phyloP scores from a whole-genome alignment of 1,140 invertebrate genomes.

The Calephelis nemesis region DNA sequence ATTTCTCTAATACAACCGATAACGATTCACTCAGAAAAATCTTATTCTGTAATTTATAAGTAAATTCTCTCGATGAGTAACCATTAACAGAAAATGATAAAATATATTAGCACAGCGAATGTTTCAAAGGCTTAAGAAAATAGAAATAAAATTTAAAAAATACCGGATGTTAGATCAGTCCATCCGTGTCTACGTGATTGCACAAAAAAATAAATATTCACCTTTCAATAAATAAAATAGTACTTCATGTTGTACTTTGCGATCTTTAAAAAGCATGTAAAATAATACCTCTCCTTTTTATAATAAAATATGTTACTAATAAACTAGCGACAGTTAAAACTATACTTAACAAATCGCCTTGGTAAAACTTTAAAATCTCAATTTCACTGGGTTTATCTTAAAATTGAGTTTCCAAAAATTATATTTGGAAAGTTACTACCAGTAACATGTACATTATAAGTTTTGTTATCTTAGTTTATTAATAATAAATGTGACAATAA shows the following conservation, averaged over 20 bases:
- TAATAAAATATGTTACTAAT: slow-evolving; percentile 15
- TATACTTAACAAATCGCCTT: not conserved
- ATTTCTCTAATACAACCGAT: too few species aligned
- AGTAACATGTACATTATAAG: not conserved
- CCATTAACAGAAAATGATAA: slow-evolving; percentile 58
- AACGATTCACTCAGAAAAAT: too few species aligned
- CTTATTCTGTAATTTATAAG: slow-evolving; percentile 24
- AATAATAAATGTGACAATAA: slow-evolving; percentile 1
- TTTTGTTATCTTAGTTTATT: slow-evolving; percentile 11
- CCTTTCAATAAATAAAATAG: slow-evolving; percentile 57
- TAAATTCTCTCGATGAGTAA: slow-evolving; percentile 51
- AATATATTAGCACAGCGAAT: slow-evolving; percentile 51
- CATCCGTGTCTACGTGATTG: slow-evolving; percentile 64
- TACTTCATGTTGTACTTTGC: slow-evolving; percentile 59
- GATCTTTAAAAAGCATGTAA: slow-evolving; percentile 36
- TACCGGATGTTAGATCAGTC: slow-evolving; percentile 69
- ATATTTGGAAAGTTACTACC: not conserved
- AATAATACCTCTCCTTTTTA: slow-evolving; percentile 15
- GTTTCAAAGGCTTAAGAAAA: slow-evolving; percentile 43
- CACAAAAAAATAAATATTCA: slow-evolving; percentile 60
- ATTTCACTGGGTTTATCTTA: too few species aligned
- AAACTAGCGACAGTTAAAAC: not conserved
- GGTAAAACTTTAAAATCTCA: too few species aligned
- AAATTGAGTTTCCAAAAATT: too few species aligned
- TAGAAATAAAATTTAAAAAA: slow-evolving; percentile 52